These are phyloP conservation scores for Drosophila greeni DNA, from an alignment of 2,888 invertebrate genomes.

Conservation along the genomic window DNA sequence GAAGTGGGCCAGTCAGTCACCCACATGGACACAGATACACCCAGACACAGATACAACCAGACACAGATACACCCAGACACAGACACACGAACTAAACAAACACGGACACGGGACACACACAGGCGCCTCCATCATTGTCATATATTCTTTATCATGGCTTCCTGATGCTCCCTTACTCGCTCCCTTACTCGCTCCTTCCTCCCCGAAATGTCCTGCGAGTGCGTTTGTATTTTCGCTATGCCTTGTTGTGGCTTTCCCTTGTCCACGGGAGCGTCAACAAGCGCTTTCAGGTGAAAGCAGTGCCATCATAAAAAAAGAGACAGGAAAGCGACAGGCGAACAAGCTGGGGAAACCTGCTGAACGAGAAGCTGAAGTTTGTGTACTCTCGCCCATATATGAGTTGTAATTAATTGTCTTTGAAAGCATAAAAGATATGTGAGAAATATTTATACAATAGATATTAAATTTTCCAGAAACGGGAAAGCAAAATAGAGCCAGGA, in stretches of 20 bases:
- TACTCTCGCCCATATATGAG: background rate
- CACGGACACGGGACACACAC: slow-evolving; percentile 3
- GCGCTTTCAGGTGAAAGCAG: slow-evolving; percentile 18
- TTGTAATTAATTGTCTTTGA: background rate
- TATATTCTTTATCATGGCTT: slow-evolving; percentile 28
- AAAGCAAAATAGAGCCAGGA: too few relatives aligned
- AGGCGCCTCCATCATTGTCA: slow-evolving; percentile 15
- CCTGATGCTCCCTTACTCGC: slow-evolving; percentile 18
- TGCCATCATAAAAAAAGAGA: slow-evolving; percentile 5
- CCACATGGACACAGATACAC: background rate
- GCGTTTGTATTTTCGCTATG: slow-evolving; percentile 18
- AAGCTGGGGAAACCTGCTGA: background rate
- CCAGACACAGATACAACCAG: background rate
- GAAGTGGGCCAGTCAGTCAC: slow-evolving; percentile 49
- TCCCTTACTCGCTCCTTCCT: background rate
- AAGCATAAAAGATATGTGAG: background rate
- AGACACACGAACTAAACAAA: slow-evolving; percentile 27
- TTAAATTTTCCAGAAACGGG: too few relatives aligned
- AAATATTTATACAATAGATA: background rate
- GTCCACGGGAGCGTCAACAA: slow-evolving; percentile 11
- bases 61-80: background rate
- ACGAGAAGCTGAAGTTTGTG: background rate
- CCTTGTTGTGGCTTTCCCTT: slow-evolving; percentile 31
- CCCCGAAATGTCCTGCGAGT: background rate
- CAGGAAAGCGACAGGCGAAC: background rate